Percentiles rank a stretch among this genome's conserved stretches.
Evolutionary conservation across 2,113 vertebrate genomes (phyloP).

Genomic region (Lucifuga dentata): DNA sequence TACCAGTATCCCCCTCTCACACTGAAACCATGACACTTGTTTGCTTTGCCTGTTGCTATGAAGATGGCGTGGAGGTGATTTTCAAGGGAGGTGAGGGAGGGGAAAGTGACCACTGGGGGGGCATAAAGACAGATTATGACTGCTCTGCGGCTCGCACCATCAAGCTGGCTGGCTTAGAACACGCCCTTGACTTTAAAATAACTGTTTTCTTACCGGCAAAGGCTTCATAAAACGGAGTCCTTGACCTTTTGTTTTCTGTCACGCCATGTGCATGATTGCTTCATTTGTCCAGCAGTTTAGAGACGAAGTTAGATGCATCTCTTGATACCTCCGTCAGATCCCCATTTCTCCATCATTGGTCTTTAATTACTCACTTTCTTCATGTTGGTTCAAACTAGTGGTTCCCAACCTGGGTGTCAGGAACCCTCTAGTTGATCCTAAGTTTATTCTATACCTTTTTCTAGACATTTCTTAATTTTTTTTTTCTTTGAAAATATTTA

Average conservation of each 20-base stretch:
- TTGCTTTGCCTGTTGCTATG: conserved; percentile 83
- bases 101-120: conserved; percentile 8
- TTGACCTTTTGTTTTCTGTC: background rate
- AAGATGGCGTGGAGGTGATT: conserved; percentile 70
- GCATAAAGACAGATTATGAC: conserved; percentile 36
- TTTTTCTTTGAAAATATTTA: too few relatives aligned
- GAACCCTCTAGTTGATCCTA: too few relatives aligned
- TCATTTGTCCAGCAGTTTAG: too few relatives aligned
- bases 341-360: background rate
- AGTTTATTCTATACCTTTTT: too few relatives aligned
- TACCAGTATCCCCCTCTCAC: conserved; percentile 53
- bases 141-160: conserved; percentile 12
- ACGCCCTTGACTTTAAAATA: conserved; percentile 7
- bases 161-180: background rate
- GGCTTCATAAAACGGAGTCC: background rate
- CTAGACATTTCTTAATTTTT: too few relatives aligned
- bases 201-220: background rate
- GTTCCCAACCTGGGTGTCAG: too few relatives aligned
- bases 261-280: too few relatives aligned
- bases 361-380: background rate
- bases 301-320: too few relatives aligned
- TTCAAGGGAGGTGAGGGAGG: conserved; percentile 55
- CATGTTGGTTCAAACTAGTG: too few relatives aligned
- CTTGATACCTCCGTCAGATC: too few relatives aligned
- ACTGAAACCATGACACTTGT: conserved; percentile 78